phyloP scores from a whole-genome alignment of 2,888 invertebrate genomes.

The Drosophila nigritarsus region DNA sequence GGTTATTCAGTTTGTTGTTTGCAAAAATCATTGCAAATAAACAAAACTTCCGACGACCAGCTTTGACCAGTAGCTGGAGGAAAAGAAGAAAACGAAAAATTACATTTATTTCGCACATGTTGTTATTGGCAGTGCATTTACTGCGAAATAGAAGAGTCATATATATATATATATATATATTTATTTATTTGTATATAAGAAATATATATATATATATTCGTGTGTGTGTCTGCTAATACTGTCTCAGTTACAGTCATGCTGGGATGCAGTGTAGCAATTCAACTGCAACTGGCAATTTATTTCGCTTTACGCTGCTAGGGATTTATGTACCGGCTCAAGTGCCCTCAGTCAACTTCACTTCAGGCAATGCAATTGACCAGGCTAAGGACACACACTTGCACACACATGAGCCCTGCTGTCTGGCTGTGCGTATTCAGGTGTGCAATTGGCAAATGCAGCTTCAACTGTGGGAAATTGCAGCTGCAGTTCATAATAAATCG shows the following conservation, averaged over 20 bases:
- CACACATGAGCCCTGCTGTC: conserved; percentile 4
- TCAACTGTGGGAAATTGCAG: conserved; percentile 24
- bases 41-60: conserved; percentile 29
- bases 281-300: conserved; percentile 69
- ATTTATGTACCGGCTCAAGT: conserved; percentile 36
- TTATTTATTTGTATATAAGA: too few species aligned
- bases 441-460: conserved; percentile 65
- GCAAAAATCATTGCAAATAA: conserved; percentile 11
- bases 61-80: conserved; percentile 19
- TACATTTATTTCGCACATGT: conserved; percentile 1
- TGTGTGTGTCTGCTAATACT: conserved; percentile 37
- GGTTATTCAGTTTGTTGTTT: conserved; percentile 21
- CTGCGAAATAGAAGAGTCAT: conserved; percentile 8
- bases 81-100: conserved; percentile 32
- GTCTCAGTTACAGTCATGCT: conserved; percentile 49
- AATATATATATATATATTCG: conserved; percentile 1
- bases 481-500: conserved; percentile 73
- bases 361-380: conserved; percentile 43
- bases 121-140: conserved; percentile 33
- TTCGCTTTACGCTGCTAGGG: conserved; percentile 48
- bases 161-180: conserved; percentile 6
- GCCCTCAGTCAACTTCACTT: conserved; percentile 24
- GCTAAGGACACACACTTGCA: conserved; percentile 12
- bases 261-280: conserved; percentile 19
- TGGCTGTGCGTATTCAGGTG: conserved; percentile 68